Percentiles rank a stretch among this genome's conserved stretches.
Conservation (phyloP, 2,797 vertebrate genomes). For the Sebastes alutus region DNA sequence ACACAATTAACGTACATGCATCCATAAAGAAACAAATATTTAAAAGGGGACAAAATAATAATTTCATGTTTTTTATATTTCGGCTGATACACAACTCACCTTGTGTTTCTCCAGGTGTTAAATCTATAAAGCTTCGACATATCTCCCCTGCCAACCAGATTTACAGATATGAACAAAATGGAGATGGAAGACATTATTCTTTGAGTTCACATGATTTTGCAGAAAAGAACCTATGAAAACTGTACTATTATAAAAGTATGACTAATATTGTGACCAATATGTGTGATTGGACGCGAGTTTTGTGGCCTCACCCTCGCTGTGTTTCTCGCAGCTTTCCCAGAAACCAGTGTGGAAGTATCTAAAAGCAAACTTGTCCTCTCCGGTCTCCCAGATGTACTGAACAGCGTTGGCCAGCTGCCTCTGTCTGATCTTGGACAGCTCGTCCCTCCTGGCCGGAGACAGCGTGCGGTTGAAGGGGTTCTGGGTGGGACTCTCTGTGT, state of each 20-base stretch:
- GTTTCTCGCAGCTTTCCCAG: slow-evolving; percentile 89
- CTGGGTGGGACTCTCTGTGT: slow-evolving; percentile 80
- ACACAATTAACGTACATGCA: not conserved
- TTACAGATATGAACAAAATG: not conserved
- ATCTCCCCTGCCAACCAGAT: slow-evolving; percentile 79
- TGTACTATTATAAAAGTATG: not conserved
- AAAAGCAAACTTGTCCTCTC: slow-evolving; percentile 88
- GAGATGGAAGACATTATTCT: not conserved
- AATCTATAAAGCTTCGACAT: slow-evolving; percentile 87
- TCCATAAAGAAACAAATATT: not conserved
- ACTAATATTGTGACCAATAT: not conserved
- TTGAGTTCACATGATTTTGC: not conserved
- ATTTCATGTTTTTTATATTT: not conserved
- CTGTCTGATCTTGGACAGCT: slow-evolving; percentile 79
- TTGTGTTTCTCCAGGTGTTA: slow-evolving; percentile 88
- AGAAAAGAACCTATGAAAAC: not conserved
- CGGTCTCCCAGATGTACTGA: slow-evolving; percentile 90
- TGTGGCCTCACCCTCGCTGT: slow-evolving; percentile 81
- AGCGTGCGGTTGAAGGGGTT: slow-evolving; percentile 79
- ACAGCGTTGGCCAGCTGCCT: slow-evolving; percentile 84
- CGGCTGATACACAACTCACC: slow-evolving; percentile 62
- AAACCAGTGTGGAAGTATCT: slow-evolving; percentile 90
- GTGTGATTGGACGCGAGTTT: not conserved
- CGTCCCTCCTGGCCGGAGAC: slow-evolving; percentile 77
- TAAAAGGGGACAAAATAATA: not conserved